Evolutionary conservation across 2,797 vertebrate species (phyloP).

Genomic region (Acanthornis magna): DNA sequence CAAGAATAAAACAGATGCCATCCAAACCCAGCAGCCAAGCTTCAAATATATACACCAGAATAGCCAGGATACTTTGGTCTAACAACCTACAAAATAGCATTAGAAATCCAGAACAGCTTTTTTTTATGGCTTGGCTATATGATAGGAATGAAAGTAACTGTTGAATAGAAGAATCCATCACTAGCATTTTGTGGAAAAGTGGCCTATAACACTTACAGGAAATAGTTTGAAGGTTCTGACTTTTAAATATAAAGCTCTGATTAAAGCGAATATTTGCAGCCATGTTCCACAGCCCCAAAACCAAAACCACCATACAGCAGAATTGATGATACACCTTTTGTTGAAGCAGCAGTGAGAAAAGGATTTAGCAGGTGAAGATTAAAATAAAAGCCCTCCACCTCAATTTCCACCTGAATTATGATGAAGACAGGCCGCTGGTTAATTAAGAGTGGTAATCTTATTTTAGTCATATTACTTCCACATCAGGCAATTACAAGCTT

Average conservation of each 20-base stretch:
- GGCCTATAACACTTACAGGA: background rate
- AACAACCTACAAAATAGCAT: background rate
- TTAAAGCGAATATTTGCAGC: conserved; percentile 30
- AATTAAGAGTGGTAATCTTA: conserved; percentile 22
- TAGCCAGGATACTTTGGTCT: background rate
- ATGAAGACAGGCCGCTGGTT: conserved; percentile 16
- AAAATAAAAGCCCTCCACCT: conserved; percentile 58
- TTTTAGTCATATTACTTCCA: conserved; percentile 38
- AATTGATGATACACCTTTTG: background rate
- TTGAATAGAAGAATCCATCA: background rate
- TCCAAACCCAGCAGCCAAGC: background rate
- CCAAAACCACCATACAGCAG: background rate
- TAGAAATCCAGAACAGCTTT: background rate
- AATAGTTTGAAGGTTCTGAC: background rate
- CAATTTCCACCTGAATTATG: background rate
- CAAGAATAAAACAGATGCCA: background rate
- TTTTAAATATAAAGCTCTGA: conserved; percentile 8
- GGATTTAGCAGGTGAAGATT: conserved; percentile 13
- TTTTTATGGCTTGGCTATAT: background rate
- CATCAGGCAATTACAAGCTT: conserved; percentile 55
- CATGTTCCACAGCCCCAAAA: background rate
- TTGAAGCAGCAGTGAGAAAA: conserved; percentile 38
- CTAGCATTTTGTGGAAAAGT: background rate
- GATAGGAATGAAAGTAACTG: background rate
- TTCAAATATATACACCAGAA: background rate